Percentiles rank a stretch among this genome's conserved stretches.
phyloP scores from a whole-genome alignment of 2,113 vertebrate species.

The Chunga burmeisteri region DNA sequence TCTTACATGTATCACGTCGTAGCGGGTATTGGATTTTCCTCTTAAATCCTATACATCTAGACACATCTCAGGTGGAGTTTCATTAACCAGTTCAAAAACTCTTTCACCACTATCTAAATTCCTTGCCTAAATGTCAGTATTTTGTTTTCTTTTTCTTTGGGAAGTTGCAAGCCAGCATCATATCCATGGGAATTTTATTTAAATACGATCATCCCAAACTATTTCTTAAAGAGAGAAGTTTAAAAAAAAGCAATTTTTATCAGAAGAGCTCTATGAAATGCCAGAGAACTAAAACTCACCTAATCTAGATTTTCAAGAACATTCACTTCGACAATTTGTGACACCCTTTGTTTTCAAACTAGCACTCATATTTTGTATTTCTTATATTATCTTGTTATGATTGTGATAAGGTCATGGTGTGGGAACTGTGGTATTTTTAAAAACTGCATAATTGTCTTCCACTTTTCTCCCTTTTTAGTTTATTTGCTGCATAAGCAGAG shows the following conservation, averaged over 20 bases:
- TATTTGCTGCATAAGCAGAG: neutral
- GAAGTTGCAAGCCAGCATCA: neutral
- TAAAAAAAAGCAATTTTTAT: neutral
- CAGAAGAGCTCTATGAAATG: neutral
- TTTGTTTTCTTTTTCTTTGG: neutral
- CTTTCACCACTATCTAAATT: neutral
- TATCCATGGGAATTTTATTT: neutral
- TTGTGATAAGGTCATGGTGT: neutral
- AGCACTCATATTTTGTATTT: neutral
- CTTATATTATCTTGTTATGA: neutral
- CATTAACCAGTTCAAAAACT: neutral
- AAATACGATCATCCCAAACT: neutral
- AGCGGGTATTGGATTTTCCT: neutral
- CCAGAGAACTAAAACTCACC: neutral
- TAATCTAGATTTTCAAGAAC: neutral
- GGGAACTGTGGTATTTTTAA: neutral
- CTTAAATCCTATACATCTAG: neutral
- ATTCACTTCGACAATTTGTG: neutral
- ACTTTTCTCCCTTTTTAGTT: neutral
- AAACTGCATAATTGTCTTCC: neutral
- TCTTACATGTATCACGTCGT: neutral
- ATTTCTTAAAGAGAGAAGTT: neutral
- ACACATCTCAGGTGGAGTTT: neutral
- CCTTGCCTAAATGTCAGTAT: neutral
- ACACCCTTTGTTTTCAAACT: neutral